A percentile compares a stretch with the other conserved stretches of the same genome.
These are phyloP conservation scores for Acanthosepion pharaonis DNA, from an alignment of 2,888 invertebrate species.

Conservation along the genomic window DNA sequence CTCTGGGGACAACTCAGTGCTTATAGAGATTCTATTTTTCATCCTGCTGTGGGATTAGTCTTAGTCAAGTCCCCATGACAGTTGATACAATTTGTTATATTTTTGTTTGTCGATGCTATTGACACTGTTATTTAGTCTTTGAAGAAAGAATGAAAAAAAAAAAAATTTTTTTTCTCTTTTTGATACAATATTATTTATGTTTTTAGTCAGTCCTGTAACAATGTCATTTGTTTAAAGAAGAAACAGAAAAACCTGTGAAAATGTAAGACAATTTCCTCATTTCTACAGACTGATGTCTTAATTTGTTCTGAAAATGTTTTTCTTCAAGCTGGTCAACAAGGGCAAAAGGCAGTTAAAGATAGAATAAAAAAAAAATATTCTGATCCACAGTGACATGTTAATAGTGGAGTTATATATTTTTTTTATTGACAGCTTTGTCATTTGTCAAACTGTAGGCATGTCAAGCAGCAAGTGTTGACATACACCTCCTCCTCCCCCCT, in stretches of 20 bases:
- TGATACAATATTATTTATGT: slow-evolving; percentile 33
- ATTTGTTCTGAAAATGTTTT: background rate
- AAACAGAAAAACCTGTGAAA: background rate
- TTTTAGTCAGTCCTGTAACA: background rate
- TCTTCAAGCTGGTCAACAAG: background rate
- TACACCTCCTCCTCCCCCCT: slow-evolving; percentile 24
- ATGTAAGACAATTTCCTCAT: background rate
- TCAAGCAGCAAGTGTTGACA: background rate
- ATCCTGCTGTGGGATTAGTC: slow-evolving; percentile 20
- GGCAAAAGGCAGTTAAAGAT: background rate
- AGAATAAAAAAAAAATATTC: background rate
- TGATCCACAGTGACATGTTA: background rate
- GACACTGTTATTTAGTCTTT: background rate
- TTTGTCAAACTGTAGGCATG: background rate
- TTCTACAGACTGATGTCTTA: background rate
- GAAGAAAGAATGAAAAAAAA: background rate
- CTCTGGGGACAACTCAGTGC: slow-evolving; percentile 33
- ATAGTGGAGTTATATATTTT: background rate
- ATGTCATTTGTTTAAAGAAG: background rate
- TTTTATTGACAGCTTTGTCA: slow-evolving; percentile 25
- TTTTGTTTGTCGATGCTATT: background rate
- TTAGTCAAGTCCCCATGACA: slow-evolving; percentile 4
- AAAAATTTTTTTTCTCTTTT: slow-evolving; percentile 33
- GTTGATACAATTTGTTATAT: slow-evolving; percentile 21
- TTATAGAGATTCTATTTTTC: slow-evolving; percentile 33